Evolutionary conservation across 2,888 invertebrate species (phyloP), one percentile per base, ranked within the genome.

Genomic region (Deilephila elpenor): DNA sequence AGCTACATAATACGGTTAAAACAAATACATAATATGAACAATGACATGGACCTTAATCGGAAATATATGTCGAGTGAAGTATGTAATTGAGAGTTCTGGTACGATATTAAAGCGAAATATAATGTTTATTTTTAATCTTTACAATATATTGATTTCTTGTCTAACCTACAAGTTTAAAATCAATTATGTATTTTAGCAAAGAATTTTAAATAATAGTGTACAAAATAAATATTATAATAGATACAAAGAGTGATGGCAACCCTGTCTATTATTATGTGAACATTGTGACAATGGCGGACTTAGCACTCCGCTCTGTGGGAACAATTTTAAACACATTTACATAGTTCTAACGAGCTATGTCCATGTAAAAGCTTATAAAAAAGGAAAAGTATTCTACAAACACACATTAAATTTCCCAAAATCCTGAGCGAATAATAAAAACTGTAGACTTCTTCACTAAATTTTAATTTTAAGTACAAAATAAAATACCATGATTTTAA

Each of bases 231-330:
- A 25, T 25, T 0, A 8, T 25, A 3, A n/a, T 11, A 25, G 25
- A 25, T 25, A 25, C 25, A 25, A 25, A 25, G 25, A 25, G 25
- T 25, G 25, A 37, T 64, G 34, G 44, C 67, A 67, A 51, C 67
- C 67, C 67, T 67, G 25, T 44, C 44, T 44, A 44, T 44, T 11
- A 56, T 44, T 37, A 20, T 37, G n/a, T 11, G 20, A 20, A 17
- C 51, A 5, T 44, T 51, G 44, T 67, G 51, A 67, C 67, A 67
- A 67, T 67, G 44, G 44, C 20, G 37, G 20, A 64, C 20, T 64
- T 20, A 44, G 29, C 25, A 51, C 25, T 67, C 17, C 20, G 51
- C 51, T 25, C 25, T 44, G 67, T 67, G 67, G 67, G 67, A 67
- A 25, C 44, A 51, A 25, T 67, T 67, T 51, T 67, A 67, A 67